A percentile compares a stretch with the other conserved stretches of the same genome.
Evolutionary conservation across 2,888 invertebrate genomes (phyloP).

Genomic region (Monochamus alternatus): DNA sequence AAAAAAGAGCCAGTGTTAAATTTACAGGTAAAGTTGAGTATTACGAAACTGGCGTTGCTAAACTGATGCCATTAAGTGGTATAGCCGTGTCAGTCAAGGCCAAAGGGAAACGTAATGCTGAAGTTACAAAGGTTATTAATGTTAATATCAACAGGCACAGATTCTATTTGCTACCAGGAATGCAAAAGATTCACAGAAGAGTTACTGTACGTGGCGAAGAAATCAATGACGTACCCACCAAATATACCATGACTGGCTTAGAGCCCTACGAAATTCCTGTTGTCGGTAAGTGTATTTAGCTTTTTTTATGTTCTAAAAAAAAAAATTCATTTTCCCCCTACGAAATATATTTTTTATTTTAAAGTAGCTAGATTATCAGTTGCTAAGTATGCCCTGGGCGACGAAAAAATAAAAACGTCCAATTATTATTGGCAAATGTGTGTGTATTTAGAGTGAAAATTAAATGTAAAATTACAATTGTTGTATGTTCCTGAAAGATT

Average conservation of each 20-base stretch:
- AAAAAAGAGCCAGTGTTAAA: conserved; percentile 77
- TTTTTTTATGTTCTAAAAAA: no score
- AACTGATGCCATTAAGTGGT: conserved; percentile 76
- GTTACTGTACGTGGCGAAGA: conserved; percentile 77
- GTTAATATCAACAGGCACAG: conserved; percentile 73
- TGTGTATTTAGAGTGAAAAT: no score
- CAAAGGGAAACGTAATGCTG: conserved; percentile 72
- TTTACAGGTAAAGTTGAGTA: conserved; percentile 80
- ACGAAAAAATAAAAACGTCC: no score
- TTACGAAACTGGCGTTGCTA: conserved; percentile 78
- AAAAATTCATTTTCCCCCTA: no score
- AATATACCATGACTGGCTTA: conserved; percentile 78
- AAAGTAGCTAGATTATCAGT: no score
- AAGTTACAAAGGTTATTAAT: conserved; percentile 74
- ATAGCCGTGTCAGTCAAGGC: conserved; percentile 73
- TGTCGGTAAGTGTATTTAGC: conserved; percentile 73
- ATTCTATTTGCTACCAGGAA: conserved; percentile 78
- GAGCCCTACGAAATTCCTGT: conserved; percentile 81
- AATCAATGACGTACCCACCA: conserved; percentile 79
- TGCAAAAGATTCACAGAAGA: conserved; percentile 77
- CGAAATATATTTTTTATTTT: no score
- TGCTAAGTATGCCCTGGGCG: no score
- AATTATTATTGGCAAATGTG: no score
- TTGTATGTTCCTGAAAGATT: no score
- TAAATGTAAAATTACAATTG: no score